Conservation (phyloP, 2,113 vertebrate species). For the Brachyistius frenatus region DNA sequence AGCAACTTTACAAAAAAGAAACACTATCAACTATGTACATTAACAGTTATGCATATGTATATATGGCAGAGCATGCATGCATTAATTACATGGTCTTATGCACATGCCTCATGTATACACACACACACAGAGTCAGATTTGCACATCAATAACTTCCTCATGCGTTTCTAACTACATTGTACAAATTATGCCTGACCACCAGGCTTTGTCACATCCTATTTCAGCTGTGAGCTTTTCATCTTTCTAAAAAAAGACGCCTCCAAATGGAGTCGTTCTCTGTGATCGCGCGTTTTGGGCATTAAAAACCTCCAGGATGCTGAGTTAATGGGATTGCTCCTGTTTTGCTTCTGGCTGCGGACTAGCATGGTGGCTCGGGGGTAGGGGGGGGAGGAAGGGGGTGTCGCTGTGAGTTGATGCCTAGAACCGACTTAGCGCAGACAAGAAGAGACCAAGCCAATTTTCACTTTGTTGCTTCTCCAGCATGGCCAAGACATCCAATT, state of each 20-base stretch:
- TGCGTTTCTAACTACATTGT: slow-evolving; percentile 35
- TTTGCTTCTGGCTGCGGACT: slow-evolving; percentile 64
- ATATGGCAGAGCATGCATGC: not conserved
- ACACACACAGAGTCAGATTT: slow-evolving; percentile 3
- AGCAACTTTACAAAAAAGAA: slow-evolving; percentile 22
- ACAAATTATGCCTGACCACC: slow-evolving; percentile 56
- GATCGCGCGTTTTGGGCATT: slow-evolving; percentile 64
- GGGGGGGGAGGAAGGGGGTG: too few species aligned
- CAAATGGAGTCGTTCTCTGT: slow-evolving; percentile 69
- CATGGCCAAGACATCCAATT: slow-evolving; percentile 78
- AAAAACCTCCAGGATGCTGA: slow-evolving; percentile 69
- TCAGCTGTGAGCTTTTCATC: slow-evolving; percentile 49
- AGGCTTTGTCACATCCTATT: slow-evolving; percentile 48
- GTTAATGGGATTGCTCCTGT: slow-evolving; percentile 80
- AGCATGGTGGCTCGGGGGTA: slow-evolving; percentile 46
- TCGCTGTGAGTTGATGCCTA: slow-evolving; percentile 51
- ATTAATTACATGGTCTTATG: slow-evolving; percentile 8
- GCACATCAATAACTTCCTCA: slow-evolving; percentile 25
- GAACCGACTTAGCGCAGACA: slow-evolving; percentile 67
- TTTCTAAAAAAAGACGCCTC: slow-evolving; percentile 62
- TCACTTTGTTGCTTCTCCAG: slow-evolving; percentile 79
- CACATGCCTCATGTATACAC: not conserved
- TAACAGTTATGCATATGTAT: slow-evolving; percentile 33
- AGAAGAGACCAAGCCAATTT: slow-evolving; percentile 77
- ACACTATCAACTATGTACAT: slow-evolving; percentile 24